Base-by-base conservation (phyloP, 2,797 vertebrate genomes). In the Schizothorax lantsangensis region DNA sequence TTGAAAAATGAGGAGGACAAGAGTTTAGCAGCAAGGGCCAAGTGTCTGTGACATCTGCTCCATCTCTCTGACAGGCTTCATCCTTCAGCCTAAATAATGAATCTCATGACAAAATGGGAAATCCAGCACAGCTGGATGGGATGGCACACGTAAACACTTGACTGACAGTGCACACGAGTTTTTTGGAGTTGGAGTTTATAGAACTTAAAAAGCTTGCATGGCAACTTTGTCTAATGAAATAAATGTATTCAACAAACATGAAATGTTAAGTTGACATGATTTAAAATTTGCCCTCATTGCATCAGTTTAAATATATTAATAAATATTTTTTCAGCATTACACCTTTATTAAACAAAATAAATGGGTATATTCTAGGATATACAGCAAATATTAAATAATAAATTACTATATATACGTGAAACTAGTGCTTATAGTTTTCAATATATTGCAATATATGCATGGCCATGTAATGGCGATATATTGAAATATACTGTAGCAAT, bases 91-190 rank as follows among this genome's bases (percentile, higher is more conserved):
- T 36, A 71, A 54, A 74, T 23, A 84, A 81, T 68, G 5, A 45
- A 64, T 82, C 74, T 79, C 47, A 4, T 88, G 79, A 66, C 68
- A 83, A 7, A 0, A 33, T 33, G 88, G 69, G 33, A 90, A 89
- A 89, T 73, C 69, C 57, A 74, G 79, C 14, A 47, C 30, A 38
- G 74, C 88, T 45, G 84, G 84, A 45, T 80, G 85, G 23, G 38
- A 88, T 86, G 85, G 72, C 69, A 85, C 59, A 47, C 1, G 0
- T 23, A 14, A 23, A 21, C 10, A 1, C 36, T 54, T 33, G 26
- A 80, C 12, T 66, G 54, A 62, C 14, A 10, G 26, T 62, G n/a
- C 6, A 2, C 49, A 23, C 30, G 3, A n/a, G n/a, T n/a, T n/a
- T n/a, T n/a, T n/a, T n/a, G n/a, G n/a, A n/a, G n/a, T n/a, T n/a